phyloP scores from a whole-genome alignment of 2,797 vertebrate species.

The Melanotaenia maccullochi region DNA sequence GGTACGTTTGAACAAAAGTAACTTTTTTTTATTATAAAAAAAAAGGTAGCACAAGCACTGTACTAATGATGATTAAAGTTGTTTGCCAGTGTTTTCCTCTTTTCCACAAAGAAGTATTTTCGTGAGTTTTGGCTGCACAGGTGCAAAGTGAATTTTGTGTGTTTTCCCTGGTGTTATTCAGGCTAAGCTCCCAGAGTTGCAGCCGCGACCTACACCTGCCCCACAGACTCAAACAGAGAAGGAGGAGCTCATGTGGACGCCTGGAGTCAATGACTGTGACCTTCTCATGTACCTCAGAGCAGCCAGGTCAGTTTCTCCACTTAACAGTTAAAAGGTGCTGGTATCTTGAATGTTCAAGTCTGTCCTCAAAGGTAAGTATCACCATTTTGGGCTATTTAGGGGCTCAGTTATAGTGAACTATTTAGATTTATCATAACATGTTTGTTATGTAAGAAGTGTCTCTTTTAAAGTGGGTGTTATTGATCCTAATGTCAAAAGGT shows the following conservation, averaged over 20 bases:
- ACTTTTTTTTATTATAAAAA: too few relatives aligned
- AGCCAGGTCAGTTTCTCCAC: slow-evolving; percentile 86
- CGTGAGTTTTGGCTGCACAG: neutral
- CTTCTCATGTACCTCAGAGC: slow-evolving; percentile 98
- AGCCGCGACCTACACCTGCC: slow-evolving; percentile 85
- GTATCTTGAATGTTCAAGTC: too few relatives aligned
- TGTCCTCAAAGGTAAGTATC: too few relatives aligned
- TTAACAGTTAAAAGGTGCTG: neutral
- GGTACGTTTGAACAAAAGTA: slow-evolving; percentile 73
- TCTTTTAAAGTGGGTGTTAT: too few relatives aligned
- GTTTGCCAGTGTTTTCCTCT: neutral
- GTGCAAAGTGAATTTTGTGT: neutral
- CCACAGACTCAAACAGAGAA: slow-evolving; percentile 89
- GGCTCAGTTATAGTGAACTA: too few relatives aligned
- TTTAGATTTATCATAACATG: too few relatives aligned
- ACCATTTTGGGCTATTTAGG: too few relatives aligned
- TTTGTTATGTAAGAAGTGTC: too few relatives aligned
- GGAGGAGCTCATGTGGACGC: slow-evolving; percentile 97
- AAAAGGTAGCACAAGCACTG: too few relatives aligned
- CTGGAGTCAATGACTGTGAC: slow-evolving; percentile 98
- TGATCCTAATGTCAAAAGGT: neutral
- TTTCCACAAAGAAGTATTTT: neutral
- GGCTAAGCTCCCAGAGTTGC: slow-evolving; percentile 97
- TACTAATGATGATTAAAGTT: neutral
- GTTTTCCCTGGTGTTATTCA: slow-evolving; percentile 56